These are phyloP conservation scores for Hemibagrus guttatus DNA, from an alignment of 2,797 vertebrate genomes.

Conservation along the genomic window DNA sequence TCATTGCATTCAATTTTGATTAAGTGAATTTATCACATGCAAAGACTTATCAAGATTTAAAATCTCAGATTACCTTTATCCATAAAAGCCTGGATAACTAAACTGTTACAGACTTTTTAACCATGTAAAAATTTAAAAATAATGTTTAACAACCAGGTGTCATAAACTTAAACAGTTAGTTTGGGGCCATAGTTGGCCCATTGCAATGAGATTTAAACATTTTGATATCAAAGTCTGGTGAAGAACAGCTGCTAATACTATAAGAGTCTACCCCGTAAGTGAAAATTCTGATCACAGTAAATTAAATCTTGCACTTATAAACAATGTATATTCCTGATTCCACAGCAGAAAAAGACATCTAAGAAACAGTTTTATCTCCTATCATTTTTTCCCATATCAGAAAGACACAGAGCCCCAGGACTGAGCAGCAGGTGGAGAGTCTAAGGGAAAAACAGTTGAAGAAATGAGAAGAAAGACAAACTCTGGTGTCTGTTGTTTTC, in stretches of 20 bases:
- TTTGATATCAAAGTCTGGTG: not conserved
- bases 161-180: not conserved
- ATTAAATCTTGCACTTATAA: conserved; percentile 20
- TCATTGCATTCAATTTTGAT: not conserved
- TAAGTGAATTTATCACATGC: no score
- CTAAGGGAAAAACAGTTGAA: conserved; percentile 65
- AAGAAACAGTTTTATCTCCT: conserved; percentile 47
- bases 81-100: not conserved
- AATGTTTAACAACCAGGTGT: not conserved
- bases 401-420: conserved; percentile 68
- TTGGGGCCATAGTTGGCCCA: no score
- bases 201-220: not conserved
- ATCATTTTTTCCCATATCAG: conserved; percentile 62
- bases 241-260: not conserved
- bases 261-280: not conserved
- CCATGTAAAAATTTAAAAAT: not conserved
- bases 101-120: no score
- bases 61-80: not conserved
- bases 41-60: not conserved
- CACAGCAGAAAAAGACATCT: not conserved
- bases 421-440: conserved; percentile 66
- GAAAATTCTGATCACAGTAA: not conserved
- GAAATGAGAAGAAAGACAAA: conserved; percentile 66
- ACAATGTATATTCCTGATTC: conserved; percentile 37
- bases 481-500: conserved; percentile 69